Conservation (phyloP, 2,888 invertebrate genomes). For the Xestoiulus laeticollis region DNA sequence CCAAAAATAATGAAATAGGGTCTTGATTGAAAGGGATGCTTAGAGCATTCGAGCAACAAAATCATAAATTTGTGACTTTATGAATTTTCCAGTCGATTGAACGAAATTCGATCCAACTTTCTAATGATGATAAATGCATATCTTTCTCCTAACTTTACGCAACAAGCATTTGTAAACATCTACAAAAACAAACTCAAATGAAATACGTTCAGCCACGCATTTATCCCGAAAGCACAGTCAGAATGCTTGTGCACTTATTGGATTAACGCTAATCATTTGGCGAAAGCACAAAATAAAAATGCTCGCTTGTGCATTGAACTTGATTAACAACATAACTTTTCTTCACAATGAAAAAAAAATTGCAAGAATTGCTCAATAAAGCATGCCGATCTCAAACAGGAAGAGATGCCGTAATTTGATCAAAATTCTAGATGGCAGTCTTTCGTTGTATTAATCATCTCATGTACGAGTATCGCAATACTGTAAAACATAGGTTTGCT, state of each 20-base stretch:
- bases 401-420: background rate
- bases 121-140: background rate
- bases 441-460: background rate
- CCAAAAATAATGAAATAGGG: background rate
- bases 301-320: background rate
- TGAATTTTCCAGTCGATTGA: background rate
- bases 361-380: background rate
- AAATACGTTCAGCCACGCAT: background rate
- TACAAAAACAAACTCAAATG: background rate
- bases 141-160: background rate
- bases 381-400: background rate
- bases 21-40: background rate
- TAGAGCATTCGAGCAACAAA: background rate
- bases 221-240: background rate
- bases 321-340: background rate
- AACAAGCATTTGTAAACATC: background rate
- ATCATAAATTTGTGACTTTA: background rate
- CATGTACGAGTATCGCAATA: background rate
- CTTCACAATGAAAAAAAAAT: background rate
- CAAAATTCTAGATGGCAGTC: background rate
- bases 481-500: background rate
- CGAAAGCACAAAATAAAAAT: background rate
- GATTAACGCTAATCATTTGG: background rate
- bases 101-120: background rate
- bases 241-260: background rate